These are phyloP conservation scores for Mixornis gularis DNA, from an alignment of 2,113 vertebrate genomes.

Conservation along the genomic window DNA sequence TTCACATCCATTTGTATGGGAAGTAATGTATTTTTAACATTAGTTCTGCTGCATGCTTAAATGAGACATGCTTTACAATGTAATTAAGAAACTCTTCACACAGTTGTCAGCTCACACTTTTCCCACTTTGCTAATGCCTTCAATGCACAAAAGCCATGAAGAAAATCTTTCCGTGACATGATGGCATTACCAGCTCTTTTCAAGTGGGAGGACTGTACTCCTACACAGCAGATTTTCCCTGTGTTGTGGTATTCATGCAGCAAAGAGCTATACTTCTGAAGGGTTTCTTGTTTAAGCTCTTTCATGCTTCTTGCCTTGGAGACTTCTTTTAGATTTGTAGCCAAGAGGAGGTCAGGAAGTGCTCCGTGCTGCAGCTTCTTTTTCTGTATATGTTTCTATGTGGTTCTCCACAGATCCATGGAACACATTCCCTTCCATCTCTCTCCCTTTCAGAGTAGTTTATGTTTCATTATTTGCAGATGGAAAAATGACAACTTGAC, in stretches of 20 bases:
- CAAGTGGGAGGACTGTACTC: constrained; percentile 71
- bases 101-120: constrained; percentile 27
- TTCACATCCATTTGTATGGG: neutral
- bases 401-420: constrained; percentile 58
- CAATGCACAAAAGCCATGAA: constrained; percentile 48
- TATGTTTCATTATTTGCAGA: constrained; percentile 63
- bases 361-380: constrained; percentile 58
- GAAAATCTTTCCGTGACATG: constrained; percentile 70
- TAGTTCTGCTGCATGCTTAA: constrained; percentile 25
- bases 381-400: constrained; percentile 64
- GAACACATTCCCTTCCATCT: constrained; percentile 54
- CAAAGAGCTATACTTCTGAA: constrained; percentile 69
- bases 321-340: constrained; percentile 45
- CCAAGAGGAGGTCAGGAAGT: constrained; percentile 65
- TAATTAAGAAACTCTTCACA: constrained; percentile 43
- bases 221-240: constrained; percentile 75
- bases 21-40: constrained; percentile 12
- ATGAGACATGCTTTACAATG: constrained; percentile 24
- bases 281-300: constrained; percentile 55
- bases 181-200: constrained; percentile 77
- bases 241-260: constrained; percentile 77
- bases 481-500: constrained; percentile 61
- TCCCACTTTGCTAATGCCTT: constrained; percentile 47
- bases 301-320: constrained; percentile 57
- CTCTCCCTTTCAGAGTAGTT: constrained; percentile 42